Conservation (phyloP, 1,140 invertebrate genomes). For the Limonius californicus region DNA sequence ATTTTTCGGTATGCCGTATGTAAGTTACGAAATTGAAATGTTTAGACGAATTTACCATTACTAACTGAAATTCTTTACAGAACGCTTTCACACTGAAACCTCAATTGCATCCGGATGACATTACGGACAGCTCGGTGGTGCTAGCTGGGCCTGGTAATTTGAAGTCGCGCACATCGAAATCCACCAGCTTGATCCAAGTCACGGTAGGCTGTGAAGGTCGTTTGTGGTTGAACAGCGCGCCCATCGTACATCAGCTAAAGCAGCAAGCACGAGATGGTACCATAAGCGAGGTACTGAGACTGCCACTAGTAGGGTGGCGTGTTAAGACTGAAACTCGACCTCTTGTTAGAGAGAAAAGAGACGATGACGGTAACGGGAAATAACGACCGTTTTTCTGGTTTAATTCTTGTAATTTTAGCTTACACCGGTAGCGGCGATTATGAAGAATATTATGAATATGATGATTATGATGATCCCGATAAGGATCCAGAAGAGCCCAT, state of each 20-base stretch:
- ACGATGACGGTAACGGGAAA: conserved; percentile 25
- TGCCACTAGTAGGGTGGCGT: conserved; percentile 60
- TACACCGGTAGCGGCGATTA: conserved; percentile 38
- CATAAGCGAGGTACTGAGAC: conserved; percentile 55
- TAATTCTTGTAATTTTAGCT: background rate
- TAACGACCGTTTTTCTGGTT: too few species aligned
- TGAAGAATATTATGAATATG: conserved; percentile 45
- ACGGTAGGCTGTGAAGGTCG: conserved; percentile 62
- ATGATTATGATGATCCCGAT: conserved; percentile 46
- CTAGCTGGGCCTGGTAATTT: conserved; percentile 58
- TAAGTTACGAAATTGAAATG: too few species aligned
- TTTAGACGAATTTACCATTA: conserved; percentile 4
- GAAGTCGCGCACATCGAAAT: conserved; percentile 49
- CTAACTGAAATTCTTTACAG: too few species aligned
- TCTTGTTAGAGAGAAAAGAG: conserved; percentile 32
- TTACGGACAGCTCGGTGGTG: conserved; percentile 49
- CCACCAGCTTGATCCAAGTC: conserved; percentile 48
- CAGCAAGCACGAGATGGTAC: conserved; percentile 57
- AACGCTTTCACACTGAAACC: conserved; percentile 46
- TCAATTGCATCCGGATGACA: conserved; percentile 41
- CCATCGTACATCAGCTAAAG: conserved; percentile 55
- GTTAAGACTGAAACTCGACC: conserved; percentile 48
- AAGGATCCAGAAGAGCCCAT: conserved; percentile 22
- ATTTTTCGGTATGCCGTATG: conserved; percentile 53
- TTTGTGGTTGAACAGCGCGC: conserved; percentile 51